Evolutionary conservation across 2,797 vertebrate genomes (phyloP), one percentile per base, ranked within the genome.

Genomic region (Fistularia commersonii): DNA sequence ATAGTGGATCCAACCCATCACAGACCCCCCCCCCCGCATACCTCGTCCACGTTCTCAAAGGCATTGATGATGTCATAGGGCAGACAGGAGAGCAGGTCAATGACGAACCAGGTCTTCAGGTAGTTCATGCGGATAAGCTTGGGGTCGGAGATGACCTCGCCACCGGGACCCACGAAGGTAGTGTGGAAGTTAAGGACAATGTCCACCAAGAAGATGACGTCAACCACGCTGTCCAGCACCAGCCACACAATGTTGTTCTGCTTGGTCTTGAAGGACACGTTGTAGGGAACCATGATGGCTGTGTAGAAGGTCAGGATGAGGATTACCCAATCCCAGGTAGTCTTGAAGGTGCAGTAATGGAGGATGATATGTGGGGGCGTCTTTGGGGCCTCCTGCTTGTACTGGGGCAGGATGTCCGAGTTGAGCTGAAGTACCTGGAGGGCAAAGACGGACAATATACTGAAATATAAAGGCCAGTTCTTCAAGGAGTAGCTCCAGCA

Each of bases 41-140:
- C 96, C 95, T 98, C 96, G 34, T 98, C 96, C 50, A 98, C 96
- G 6, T 98, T 98, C 90, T 98, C 96, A 38, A 98, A 98, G 87
- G 96, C 96, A 79, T 98, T 98, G 91, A 98, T 98, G 91, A 98
- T 95, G 89, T 98, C 96, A 12, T 98, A 98, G 13, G 96, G 96
- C 88, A 98, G 91, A 87, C 96, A 98, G 73, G 96, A 98, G 54
- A 98, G 89, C 58, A 98, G 91, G 73, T 98, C 96, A 8, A 98
- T 98, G 83, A 98, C 94, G 58, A 98, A 98, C 96, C 96, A 98
- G 0, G 96, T 98, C 90, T 98, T 98, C 87, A 98, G 82, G 80
- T 98, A 98, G 88, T 98, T 98, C 95, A 98, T 98, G 61, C 96
- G 88, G 76, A 98, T 98, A 54, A 98, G 91, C 63, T 96, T 97